phyloP scores from a whole-genome alignment of 2,888 invertebrate species.

The Microdon myrmicae region DNA sequence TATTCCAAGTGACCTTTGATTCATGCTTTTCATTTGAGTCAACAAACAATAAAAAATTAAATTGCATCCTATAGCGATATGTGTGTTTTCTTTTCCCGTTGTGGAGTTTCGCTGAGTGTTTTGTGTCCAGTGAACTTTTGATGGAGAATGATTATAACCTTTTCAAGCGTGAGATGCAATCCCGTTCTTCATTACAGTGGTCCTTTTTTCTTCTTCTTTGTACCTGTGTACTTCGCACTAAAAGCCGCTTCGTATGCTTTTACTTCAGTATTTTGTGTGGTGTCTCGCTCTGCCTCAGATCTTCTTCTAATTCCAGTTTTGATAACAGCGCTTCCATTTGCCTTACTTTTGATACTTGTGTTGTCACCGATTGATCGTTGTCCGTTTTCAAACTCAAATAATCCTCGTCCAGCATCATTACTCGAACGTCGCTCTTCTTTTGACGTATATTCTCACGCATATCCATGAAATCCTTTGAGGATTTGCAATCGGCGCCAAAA shows the following conservation, averaged over 20 bases:
- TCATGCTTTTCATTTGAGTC: no score
- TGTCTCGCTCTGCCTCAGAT: neutral
- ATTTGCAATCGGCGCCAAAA: no score
- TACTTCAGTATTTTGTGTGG: neutral
- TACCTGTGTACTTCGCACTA: neutral
- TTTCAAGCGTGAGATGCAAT: no score
- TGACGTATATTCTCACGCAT: conserved; percentile 2
- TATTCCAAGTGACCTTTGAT: no score
- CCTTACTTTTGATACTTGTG: neutral
- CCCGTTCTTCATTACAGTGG: neutral
- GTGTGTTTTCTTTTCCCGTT: no score
- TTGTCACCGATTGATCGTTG: neutral
- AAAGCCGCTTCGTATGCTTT: no score
- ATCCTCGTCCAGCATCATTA: conserved; percentile 2
- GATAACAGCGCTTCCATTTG: neutral
- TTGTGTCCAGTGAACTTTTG: no score
- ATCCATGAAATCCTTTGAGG: neutral
- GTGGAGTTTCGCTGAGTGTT: no score
- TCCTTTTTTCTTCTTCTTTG: conserved; percentile 1
- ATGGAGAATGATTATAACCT: conserved; percentile 62
- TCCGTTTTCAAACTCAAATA: neutral
- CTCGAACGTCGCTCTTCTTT: conserved; percentile 2
- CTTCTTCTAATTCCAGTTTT: neutral
- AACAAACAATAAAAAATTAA: no score
- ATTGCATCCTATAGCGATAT: no score